phyloP scores from a whole-genome alignment of 2,113 vertebrate species.

The Gobio gobio region DNA sequence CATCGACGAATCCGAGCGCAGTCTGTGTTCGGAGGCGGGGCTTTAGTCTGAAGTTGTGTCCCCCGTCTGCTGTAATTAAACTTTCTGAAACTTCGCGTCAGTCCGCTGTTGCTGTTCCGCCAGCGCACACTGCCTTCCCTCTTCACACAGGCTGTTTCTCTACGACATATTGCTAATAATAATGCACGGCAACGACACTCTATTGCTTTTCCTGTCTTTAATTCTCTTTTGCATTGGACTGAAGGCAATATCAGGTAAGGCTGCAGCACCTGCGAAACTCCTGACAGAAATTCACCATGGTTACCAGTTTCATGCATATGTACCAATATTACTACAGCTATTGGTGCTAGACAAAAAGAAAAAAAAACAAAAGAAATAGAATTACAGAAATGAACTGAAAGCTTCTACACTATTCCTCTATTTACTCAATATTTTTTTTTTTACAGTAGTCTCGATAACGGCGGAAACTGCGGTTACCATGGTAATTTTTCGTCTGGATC shows the following conservation, averaged over 20 bases:
- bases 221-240: constrained; percentile 72
- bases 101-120: constrained; percentile 45
- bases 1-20: constrained; percentile 50
- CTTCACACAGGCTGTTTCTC: background rate
- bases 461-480: constrained; percentile 30
- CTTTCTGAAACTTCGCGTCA: constrained; percentile 71
- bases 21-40: constrained; percentile 65
- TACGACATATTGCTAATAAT: constrained; percentile 60
- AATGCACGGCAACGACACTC: constrained; percentile 78
- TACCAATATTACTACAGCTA: background rate
- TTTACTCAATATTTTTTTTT: background rate
- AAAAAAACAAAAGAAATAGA: background rate
- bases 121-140: constrained; percentile 42
- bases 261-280: constrained; percentile 37
- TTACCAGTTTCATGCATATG: background rate
- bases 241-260: constrained; percentile 65
- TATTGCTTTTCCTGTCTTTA: constrained; percentile 71
- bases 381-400: background rate
- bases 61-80: constrained; percentile 75
- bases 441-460: background rate
- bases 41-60: constrained; percentile 74
- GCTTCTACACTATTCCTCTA: background rate
- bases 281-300: constrained; percentile 19
- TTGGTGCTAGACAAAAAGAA: background rate
- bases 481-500: background rate